Evolutionary conservation across 53 echinoderm and acorn worm genomes (phyloP), one percentile per base, ranked within the genome.

Genomic region (Hippasteria phrygiana): DNA sequence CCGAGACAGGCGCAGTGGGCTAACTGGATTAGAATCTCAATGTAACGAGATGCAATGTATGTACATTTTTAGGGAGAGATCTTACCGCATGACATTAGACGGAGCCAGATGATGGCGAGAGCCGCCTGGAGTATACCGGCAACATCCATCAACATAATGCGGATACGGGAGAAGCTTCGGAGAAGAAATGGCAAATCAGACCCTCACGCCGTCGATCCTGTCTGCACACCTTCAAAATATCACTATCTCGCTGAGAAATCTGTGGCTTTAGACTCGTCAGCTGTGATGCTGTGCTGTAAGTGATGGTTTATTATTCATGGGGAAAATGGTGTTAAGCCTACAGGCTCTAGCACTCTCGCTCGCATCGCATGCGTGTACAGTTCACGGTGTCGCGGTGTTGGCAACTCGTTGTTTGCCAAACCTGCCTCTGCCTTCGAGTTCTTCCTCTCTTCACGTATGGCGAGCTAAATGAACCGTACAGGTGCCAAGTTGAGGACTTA

Each of bases 81-180:
- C 85, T 71, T 85, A 85, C 85, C 85, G 85, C 85, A 85, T 71
- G 85, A 85, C 53, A 85, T 85, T 14, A 85, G 71, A 35, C 85
- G 56, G 20, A 85, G 85, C 38, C 70, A 48, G 45, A 85, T 85
- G 71, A 85, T 54, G 71, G 85, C 85, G 3, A 85, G 71, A 38
- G 38, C 51, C 18, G 85, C 71, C 20, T 51, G 85, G 22, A 85
- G 50, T 20, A 70, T 48, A 20, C 85, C 45, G 53, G 51, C 85
- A 12, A 50, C 85, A 35, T 70, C 71, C 67, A 85, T 71, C 64
- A 38, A 62, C 59, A 55, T 79, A 12, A 73, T 73, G 73, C 10
- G 11, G 54, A 20, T 56, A 16, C 32, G 11, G 67, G 32, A 67
- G 14, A 11, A 33, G 3, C n/a, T 22, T 20, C 55, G 17, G 13